Percentiles rank a stretch among this genome's conserved stretches.
Conservation (phyloP, 2,113 vertebrate genomes). For the Chlorocebus sabaeus region DNA sequence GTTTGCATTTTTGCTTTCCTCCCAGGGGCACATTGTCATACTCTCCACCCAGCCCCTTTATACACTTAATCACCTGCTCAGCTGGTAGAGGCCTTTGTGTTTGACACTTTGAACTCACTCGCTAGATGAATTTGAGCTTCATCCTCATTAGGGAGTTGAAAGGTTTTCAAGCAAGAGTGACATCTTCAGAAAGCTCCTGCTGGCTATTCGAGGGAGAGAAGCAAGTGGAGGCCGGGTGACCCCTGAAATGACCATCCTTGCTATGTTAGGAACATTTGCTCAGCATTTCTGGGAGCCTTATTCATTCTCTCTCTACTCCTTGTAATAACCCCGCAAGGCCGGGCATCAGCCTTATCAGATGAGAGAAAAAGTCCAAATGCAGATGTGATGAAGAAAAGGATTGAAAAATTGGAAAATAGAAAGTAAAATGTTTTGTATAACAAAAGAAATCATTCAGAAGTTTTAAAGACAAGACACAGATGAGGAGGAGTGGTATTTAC, state of each 20-base stretch:
- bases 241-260: background rate
- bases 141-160: background rate
- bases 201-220: background rate
- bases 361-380: background rate
- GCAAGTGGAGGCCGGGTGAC: background rate
- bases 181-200: background rate
- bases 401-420: background rate
- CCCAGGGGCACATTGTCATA: rapidly evolving
- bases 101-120: background rate
- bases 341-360: background rate
- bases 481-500: background rate
- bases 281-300: rapidly evolving
- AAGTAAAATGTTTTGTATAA: background rate
- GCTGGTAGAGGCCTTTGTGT: background rate
- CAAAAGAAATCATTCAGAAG: background rate
- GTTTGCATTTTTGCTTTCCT: background rate
- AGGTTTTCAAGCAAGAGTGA: background rate
- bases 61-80: background rate
- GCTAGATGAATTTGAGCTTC: background rate
- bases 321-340: background rate
- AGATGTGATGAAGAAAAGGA: background rate
- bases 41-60: background rate
- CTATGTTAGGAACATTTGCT: background rate
- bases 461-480: background rate
- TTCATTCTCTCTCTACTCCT: background rate